Percentiles rank a stretch among this genome's conserved stretches.
Evolutionary conservation across 2,888 invertebrate species (phyloP).

Genomic region (Platerodrilus igneus): DNA sequence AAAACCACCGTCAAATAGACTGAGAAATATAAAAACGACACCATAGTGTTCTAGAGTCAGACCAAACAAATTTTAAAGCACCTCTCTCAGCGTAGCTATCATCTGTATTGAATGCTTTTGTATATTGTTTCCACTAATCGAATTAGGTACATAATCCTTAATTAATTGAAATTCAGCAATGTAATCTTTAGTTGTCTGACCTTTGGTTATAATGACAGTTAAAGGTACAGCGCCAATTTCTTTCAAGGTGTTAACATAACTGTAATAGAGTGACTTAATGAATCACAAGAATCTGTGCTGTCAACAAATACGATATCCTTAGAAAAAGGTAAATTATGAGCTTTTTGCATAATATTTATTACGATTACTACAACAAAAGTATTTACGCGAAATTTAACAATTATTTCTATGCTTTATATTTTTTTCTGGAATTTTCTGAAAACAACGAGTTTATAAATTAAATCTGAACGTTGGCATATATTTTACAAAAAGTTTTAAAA

Average conservation of each 20-base stretch:
- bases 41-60: conserved; percentile 10
- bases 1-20: conserved; percentile 14
- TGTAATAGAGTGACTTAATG: conserved; percentile 12
- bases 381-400: no score
- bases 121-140: conserved; percentile 14
- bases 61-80: conserved; percentile 16
- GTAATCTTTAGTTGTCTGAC: conserved; percentile 15
- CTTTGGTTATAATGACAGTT: conserved; percentile 18
- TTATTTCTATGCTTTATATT: no score
- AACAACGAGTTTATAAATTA: no score
- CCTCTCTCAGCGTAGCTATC: conserved; percentile 18
- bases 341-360: no score
- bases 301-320: no score
- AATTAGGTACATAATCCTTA: conserved; percentile 6
- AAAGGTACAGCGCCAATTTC: conserved; percentile 19
- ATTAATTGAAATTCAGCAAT: conserved; percentile 13
- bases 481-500: no score
- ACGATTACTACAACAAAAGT: no score
- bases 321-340: no score
- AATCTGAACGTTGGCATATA: no score
- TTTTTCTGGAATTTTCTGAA: no score
- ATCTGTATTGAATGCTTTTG: conserved; percentile 15
- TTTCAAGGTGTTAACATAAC: conserved; percentile 16
- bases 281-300: no score
- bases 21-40: conserved; percentile 18